A percentile compares a stretch with the other conserved stretches of the same genome.
These are phyloP conservation scores for Blastobasis adustella DNA, from an alignment of 2,888 invertebrate genomes.

Conservation along the genomic window DNA sequence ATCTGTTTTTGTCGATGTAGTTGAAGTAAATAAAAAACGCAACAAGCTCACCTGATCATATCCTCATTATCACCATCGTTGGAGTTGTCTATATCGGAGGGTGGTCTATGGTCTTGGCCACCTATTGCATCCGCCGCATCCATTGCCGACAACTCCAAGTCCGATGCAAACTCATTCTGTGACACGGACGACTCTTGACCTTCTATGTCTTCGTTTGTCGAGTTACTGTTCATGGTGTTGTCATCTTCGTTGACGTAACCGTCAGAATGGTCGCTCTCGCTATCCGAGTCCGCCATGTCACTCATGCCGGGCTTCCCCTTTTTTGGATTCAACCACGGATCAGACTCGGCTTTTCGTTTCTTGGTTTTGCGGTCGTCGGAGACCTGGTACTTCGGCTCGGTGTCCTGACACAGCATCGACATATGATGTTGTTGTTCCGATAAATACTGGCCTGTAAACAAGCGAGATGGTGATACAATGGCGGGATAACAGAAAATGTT, in stretches of 20 bases:
- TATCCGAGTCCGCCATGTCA: constrained; percentile 79
- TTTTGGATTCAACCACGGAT: constrained; percentile 74
- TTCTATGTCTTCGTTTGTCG: constrained; percentile 58
- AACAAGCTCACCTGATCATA: constrained; percentile 60
- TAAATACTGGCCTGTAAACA: constrained; percentile 50
- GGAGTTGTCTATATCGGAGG: constrained; percentile 76
- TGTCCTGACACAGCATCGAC: constrained; percentile 58
- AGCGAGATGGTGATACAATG: neutral
- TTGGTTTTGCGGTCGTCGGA: constrained; percentile 68
- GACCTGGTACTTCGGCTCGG: constrained; percentile 37
- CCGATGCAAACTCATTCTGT: constrained; percentile 75
- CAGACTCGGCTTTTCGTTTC: constrained; percentile 77
- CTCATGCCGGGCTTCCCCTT: constrained; percentile 75
- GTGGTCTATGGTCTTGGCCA: constrained; percentile 52
- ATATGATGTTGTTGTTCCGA: constrained; percentile 66
- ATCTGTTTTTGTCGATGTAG: too few species aligned
- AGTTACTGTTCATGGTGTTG: constrained; percentile 61
- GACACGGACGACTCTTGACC: constrained; percentile 61
- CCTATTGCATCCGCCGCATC: constrained; percentile 75
- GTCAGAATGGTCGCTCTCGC: constrained; percentile 65
- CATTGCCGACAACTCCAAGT: constrained; percentile 77
- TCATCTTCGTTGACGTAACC: constrained; percentile 62
- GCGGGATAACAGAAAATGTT: too few species aligned
- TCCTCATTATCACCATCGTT: constrained; percentile 78
- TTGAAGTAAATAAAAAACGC: neutral